Evolutionary conservation across 2,797 vertebrate genomes (phyloP), one percentile per base, ranked within the genome.

Genomic region (Ptychadena robeensis): DNA sequence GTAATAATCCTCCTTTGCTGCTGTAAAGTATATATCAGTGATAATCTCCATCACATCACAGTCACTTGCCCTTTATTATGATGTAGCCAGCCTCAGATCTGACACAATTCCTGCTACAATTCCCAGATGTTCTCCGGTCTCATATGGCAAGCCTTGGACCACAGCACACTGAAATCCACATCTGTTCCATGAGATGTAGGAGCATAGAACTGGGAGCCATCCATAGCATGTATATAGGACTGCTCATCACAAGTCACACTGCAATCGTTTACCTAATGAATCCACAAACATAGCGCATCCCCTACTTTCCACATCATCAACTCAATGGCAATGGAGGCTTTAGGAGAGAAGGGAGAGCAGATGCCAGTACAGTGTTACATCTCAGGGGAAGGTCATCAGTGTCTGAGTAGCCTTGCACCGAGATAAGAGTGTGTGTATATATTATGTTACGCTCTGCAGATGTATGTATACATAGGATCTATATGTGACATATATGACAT

Each of bases 321-420:
- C 37, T 67, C 27, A 53, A 66, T 53, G 40, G 70, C 40, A 67
- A 67, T 57, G n/a, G n/a, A n/a, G n/a, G n/a, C n/a, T n/a, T n/a
- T n/a, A n/a, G n/a, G n/a, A n/a, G n/a, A n/a, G n/a, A n/a, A n/a
- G n/a, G n/a, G n/a, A n/a, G 38, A 81, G 70, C 40, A 72, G 69
- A 81, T 73, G 79, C 79, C 25, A 35, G 28, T 66, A 48, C 57
- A n/a, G n/a, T n/a, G n/a, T n/a, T n/a, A n/a, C n/a, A n/a, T n/a
- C n/a, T n/a, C n/a, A 65, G 27, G 61, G 34, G 82, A 84, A 84
- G 82, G 82, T 80, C 77, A 80, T 18, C 57, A 9, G 9, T 61
- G 18, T 25, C 37, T 68, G n/a, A n/a, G n/a, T n/a, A n/a, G n/a
- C n/a, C n/a, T n/a, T n/a, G n/a, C n/a, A 44, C 18, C 3, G 30